Conservation (phyloP, 2,113 vertebrate species). For the Eptesicus fuscus region DNA sequence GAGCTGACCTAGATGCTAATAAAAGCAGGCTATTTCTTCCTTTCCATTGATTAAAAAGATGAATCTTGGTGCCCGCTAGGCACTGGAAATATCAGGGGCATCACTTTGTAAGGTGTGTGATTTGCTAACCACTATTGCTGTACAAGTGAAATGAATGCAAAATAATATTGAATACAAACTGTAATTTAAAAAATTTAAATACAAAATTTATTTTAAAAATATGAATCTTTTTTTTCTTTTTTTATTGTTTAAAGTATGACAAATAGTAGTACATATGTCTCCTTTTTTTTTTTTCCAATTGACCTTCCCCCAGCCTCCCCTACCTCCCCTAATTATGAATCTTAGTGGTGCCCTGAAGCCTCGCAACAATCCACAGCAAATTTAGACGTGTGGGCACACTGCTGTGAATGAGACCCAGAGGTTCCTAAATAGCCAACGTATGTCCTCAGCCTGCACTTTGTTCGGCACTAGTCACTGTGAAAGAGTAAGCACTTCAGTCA, state of each 20-base stretch:
- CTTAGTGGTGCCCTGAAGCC: background rate
- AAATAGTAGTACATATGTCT: too few species aligned
- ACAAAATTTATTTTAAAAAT: background rate
- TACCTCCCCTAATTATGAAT: background rate
- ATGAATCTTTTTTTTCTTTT: background rate
- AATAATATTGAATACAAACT: background rate
- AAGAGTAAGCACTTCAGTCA: background rate
- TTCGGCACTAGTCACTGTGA: background rate
- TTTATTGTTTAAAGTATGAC: too few species aligned
- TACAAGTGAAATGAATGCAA: background rate
- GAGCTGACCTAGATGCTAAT: background rate
- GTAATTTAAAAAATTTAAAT: background rate
- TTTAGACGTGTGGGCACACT: background rate
- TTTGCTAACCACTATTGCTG: background rate
- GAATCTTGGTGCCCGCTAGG: background rate
- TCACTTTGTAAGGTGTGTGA: background rate
- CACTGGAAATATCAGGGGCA: background rate
- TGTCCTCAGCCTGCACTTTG: background rate
- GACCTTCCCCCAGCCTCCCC: too few species aligned
- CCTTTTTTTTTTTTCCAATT: too few species aligned
- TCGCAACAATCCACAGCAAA: background rate
- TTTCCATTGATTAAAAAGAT: background rate
- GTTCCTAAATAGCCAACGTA: rapidly evolving
- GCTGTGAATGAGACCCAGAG: background rate
- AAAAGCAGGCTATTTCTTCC: background rate